A percentile compares a stretch with the other conserved stretches of the same genome.
Conservation (phyloP, 2,113 vertebrate species). For the Oxyura jamaicensis region DNA sequence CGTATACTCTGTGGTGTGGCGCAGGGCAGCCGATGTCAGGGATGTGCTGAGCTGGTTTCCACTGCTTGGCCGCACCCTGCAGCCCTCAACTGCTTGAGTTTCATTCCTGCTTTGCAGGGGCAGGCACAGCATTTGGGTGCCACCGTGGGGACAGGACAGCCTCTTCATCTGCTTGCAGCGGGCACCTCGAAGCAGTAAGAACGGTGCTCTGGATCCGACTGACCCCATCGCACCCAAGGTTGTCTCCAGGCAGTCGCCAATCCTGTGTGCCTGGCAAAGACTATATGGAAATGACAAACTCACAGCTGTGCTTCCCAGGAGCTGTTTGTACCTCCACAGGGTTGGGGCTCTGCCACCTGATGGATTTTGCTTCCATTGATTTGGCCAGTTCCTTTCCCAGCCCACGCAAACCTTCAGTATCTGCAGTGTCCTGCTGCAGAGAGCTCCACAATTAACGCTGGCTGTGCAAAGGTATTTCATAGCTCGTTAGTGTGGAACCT, state of each 20-base stretch:
- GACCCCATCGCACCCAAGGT: neutral
- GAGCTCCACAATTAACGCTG: neutral
- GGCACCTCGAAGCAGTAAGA: neutral
- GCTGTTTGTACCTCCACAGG: neutral
- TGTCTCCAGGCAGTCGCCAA: neutral
- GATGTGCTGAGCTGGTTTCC: neutral
- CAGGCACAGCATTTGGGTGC: neutral
- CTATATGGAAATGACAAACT: neutral
- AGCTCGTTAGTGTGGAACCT: neutral
- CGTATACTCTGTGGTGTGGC: neutral
- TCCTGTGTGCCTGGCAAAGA: neutral
- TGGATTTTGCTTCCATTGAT: neutral
- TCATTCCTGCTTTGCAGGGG: neutral
- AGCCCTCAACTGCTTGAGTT: accelerated
- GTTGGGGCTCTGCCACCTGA: neutral
- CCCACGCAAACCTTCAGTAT: neutral
- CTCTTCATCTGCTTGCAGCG: neutral
- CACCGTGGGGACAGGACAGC: neutral
- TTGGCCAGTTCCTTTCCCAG: neutral
- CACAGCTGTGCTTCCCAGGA: neutral
- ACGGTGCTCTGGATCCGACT: accelerated
- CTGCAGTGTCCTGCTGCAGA: neutral
- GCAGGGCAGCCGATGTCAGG: accelerated
- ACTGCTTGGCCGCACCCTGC: neutral
- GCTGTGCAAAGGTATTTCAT: neutral